phyloP scores from a whole-genome alignment of 2,797 vertebrate genomes.

The Prionace glauca region DNA sequence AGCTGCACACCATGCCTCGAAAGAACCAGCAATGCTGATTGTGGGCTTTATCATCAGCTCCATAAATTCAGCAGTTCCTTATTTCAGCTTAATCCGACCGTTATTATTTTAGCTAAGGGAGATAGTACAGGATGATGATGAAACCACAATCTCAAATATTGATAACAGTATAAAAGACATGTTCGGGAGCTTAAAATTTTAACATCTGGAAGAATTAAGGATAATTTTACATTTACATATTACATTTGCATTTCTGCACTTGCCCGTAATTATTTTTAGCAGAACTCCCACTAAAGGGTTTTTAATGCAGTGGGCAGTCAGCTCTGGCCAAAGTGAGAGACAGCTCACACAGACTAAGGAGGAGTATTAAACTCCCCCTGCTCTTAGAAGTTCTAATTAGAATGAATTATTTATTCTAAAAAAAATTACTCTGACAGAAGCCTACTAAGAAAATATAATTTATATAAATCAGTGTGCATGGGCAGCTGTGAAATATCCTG shows the following conservation, averaged over 20 bases:
- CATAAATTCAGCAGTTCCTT: background rate
- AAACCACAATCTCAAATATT: background rate
- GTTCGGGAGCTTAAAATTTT: background rate
- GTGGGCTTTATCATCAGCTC: background rate
- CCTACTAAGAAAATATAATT: constrained; percentile 14
- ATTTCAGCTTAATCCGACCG: background rate
- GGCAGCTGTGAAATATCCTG: constrained; percentile 2
- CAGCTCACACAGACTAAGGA: constrained; percentile 27
- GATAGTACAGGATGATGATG: background rate
- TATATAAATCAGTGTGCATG: background rate
- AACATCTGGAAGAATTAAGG: background rate
- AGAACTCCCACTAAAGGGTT: background rate
- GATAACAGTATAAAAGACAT: background rate
- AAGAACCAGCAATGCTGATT: background rate
- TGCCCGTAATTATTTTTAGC: constrained; percentile 36
- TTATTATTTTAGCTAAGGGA: background rate
- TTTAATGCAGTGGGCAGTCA: constrained; percentile 15
- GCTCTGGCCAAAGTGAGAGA: background rate
- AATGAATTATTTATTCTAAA: constrained; percentile 37
- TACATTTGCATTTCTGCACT: constrained; percentile 14
- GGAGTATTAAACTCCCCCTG: constrained; percentile 32
- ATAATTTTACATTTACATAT: constrained; percentile 25
- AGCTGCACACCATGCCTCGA: background rate
- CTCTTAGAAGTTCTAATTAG: constrained; percentile 29
- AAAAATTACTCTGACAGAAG: constrained; percentile 17